Evolutionary conservation across 2,888 invertebrate species (phyloP).

Genomic region (Papilio demoleus): DNA sequence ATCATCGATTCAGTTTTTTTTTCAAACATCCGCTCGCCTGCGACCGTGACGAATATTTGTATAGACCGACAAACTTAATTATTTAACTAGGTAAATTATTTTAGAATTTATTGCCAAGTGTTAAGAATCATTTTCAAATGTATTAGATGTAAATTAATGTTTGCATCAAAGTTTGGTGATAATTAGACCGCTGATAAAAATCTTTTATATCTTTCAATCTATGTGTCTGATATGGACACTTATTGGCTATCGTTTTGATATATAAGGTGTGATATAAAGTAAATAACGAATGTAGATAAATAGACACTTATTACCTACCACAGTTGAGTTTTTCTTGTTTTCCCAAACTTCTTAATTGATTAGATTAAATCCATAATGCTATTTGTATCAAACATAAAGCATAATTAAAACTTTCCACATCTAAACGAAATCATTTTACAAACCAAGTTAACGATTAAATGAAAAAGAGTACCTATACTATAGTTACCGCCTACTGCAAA

Average conservation of each 20-base stretch:
- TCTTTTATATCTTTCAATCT: constrained; percentile 34
- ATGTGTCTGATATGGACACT: constrained; percentile 31
- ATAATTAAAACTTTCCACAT: too few relatives aligned
- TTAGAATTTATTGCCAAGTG: constrained; percentile 1
- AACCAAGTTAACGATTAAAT: too few relatives aligned
- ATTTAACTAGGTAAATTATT: neutral
- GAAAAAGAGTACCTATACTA: too few relatives aligned
- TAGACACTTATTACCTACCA: neutral
- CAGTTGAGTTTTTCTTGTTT: neutral
- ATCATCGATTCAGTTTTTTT: constrained; percentile 64
- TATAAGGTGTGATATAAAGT: constrained; percentile 1
- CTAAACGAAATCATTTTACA: too few relatives aligned
- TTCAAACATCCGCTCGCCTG: constrained; percentile 60
- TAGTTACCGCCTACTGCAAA: constrained; percentile 12
- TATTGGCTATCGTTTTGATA: constrained; percentile 32
- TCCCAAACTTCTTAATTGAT: neutral
- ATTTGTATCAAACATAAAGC: too few relatives aligned
- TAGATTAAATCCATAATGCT: too few relatives aligned
- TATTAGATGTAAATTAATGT: neutral
- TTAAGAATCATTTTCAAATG: constrained; percentile 13
- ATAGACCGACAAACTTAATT: constrained; percentile 46
- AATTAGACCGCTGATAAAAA: constrained; percentile 36
- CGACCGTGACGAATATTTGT: constrained; percentile 72
- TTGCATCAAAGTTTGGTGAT: constrained; percentile 25
- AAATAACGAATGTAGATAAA: constrained; percentile 1